These are phyloP conservation scores for Drosophila hydei DNA, from an alignment of 1,140 invertebrate species.

Conservation along the genomic window DNA sequence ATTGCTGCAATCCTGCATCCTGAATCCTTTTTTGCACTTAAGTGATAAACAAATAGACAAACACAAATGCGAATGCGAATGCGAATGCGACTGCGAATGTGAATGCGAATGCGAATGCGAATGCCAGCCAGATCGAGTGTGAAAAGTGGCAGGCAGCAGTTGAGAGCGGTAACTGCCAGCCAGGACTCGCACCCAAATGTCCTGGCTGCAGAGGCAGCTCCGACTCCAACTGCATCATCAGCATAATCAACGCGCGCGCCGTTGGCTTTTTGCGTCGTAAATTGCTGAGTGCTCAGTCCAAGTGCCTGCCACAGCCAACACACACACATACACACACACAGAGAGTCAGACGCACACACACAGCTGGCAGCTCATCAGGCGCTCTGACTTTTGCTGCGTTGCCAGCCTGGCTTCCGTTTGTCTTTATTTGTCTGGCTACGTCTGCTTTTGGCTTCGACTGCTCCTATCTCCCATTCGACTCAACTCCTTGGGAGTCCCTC, in stretches of 20 bases:
- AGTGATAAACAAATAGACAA: slow-evolving; percentile 82
- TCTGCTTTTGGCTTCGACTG: slow-evolving; percentile 40
- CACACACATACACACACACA: not conserved
- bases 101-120: slow-evolving; percentile 30
- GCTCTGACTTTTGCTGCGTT: slow-evolving; percentile 62
- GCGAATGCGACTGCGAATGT: slow-evolving; percentile 31
- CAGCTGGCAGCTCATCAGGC: slow-evolving; percentile 62
- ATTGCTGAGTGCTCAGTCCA: slow-evolving; percentile 73
- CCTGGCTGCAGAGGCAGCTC: slow-evolving; percentile 16
- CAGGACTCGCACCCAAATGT: slow-evolving; percentile 15
- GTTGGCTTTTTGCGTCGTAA: slow-evolving; percentile 81
- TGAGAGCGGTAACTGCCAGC: not conserved
- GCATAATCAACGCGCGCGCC: slow-evolving; percentile 79
- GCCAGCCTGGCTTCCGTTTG: slow-evolving; percentile 71
- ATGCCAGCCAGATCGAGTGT: slow-evolving; percentile 68
- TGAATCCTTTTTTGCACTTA: slow-evolving; percentile 80
- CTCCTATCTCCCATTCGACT: slow-evolving; percentile 13
- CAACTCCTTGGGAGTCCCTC: slow-evolving; percentile 30
- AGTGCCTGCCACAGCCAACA: slow-evolving; percentile 31
- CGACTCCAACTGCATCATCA: slow-evolving; percentile 73
- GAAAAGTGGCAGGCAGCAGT: slow-evolving; percentile 69
- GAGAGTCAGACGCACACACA: not conserved
- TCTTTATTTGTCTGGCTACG: slow-evolving; percentile 75
- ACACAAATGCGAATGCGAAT: slow-evolving; percentile 40
- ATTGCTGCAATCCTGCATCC: slow-evolving; percentile 48